Evolutionary conservation across 2,113 vertebrate genomes (phyloP).

Genomic region (Miniopterus natalensis): DNA sequence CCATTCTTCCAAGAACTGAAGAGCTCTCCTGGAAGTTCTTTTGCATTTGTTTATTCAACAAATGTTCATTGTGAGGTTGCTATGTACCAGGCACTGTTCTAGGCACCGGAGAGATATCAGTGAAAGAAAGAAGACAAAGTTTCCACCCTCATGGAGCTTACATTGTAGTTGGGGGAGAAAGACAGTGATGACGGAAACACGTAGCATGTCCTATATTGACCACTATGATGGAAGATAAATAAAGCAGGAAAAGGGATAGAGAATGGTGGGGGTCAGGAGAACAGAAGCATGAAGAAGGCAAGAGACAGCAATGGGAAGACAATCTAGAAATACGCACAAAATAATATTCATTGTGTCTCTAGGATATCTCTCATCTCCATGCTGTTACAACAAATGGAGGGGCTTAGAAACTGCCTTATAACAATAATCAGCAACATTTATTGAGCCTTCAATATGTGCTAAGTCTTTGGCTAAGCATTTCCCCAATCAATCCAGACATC

Average conservation of each 20-base stretch:
- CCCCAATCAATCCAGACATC: too few species aligned
- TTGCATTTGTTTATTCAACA: background rate
- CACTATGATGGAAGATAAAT: background rate
- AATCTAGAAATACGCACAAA: background rate
- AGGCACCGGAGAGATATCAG: background rate
- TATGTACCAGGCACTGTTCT: background rate
- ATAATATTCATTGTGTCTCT: background rate
- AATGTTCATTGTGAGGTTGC: background rate
- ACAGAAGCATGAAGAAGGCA: background rate
- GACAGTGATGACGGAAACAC: background rate
- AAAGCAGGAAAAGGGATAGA: background rate
- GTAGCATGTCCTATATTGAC: fast-evolving
- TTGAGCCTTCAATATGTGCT: background rate
- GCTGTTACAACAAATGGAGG: background rate
- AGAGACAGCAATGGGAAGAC: background rate
- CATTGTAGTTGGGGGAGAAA: background rate
- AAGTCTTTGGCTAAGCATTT: background rate
- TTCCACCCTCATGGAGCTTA: background rate
- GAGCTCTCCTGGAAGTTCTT: background rate
- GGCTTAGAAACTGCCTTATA: background rate
- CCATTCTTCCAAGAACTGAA: background rate
- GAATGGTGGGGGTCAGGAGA: background rate
- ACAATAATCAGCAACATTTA: background rate
- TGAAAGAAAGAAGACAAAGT: background rate
- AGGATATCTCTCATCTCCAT: background rate